Evolutionary conservation across 2,888 invertebrate species (phyloP).

Genomic region (Terebella lapidaria): DNA sequence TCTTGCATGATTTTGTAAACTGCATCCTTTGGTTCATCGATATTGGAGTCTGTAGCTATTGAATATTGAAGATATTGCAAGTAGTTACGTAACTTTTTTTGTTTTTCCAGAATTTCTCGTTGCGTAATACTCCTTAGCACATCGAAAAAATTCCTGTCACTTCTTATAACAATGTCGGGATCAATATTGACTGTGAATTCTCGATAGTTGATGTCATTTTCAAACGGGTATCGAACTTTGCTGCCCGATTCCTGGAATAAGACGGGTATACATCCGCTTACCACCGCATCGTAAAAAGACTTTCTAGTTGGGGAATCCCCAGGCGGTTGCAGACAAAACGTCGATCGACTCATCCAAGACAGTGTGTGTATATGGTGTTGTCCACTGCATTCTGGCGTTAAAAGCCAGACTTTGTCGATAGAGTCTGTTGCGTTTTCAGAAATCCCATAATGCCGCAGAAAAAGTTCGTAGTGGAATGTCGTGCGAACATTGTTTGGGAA

Average conservation of each 20-base stretch:
- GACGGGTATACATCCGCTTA: conserved; percentile 41
- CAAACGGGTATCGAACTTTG: background rate
- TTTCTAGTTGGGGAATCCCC: conserved; percentile 43
- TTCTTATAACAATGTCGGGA: no score
- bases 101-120: no score
- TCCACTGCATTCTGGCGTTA: conserved; percentile 20
- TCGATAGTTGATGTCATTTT: background rate
- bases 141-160: no score
- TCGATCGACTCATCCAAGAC: conserved; percentile 34
- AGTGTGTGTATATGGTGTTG: conserved; percentile 26
- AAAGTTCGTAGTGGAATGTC: background rate
- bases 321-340: conserved; percentile 39
- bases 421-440: background rate
- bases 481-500: conserved; percentile 23
- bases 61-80: no score
- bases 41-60: no score
- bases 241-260: conserved; percentile 13
- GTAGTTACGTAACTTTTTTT: no score
- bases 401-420: conserved; percentile 7
- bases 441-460: background rate
- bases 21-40: no score
- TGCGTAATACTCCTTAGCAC: no score
- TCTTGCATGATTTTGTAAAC: no score
- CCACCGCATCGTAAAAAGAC: conserved; percentile 37
- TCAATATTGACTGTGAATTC: background rate